phyloP scores from a whole-genome alignment of 37 sponge, comb jelly and placozoan genomes.

The Spongia lamella region DNA sequence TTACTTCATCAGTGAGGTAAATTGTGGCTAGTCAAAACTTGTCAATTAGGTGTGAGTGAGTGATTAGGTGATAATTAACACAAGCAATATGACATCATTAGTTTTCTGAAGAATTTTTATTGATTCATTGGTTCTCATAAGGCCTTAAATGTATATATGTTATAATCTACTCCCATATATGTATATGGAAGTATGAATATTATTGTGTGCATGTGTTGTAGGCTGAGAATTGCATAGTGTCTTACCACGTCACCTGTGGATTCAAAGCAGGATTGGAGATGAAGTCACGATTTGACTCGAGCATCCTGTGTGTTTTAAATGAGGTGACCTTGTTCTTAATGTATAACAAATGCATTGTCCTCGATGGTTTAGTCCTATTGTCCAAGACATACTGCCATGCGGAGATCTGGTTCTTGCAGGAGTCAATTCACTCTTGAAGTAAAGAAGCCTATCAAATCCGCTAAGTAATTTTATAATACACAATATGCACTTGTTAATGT shows the following conservation, averaged over 20 bases:
- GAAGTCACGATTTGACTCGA: constrained; percentile 41
- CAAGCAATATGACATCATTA: no score
- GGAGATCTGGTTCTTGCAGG: constrained; percentile 25
- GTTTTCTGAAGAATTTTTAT: no score
- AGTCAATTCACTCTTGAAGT: constrained; percentile 4
- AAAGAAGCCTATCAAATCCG: background rate
- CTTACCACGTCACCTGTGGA: constrained; percentile 80
- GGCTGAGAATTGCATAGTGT: constrained; percentile 65
- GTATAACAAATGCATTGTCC: background rate
- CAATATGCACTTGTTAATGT: background rate
- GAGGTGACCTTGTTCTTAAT: constrained; percentile 39
- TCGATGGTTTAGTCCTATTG: constrained; percentile 63
- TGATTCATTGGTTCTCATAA: no score
- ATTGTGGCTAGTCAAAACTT: no score
- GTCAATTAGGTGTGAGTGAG: no score
- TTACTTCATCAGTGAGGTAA: no score
- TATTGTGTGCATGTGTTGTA: background rate
- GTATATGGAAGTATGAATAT: no score
- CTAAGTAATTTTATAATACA: background rate
- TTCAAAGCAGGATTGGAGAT: constrained; percentile 63
- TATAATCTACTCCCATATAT: no score
- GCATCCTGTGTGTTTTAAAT: constrained; percentile 37
- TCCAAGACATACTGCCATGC: constrained; percentile 66
- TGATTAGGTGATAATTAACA: no score
- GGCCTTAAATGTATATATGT: no score